Conservation (phyloP, 2,797 vertebrate genomes). For the Ispidina lecontei region DNA sequence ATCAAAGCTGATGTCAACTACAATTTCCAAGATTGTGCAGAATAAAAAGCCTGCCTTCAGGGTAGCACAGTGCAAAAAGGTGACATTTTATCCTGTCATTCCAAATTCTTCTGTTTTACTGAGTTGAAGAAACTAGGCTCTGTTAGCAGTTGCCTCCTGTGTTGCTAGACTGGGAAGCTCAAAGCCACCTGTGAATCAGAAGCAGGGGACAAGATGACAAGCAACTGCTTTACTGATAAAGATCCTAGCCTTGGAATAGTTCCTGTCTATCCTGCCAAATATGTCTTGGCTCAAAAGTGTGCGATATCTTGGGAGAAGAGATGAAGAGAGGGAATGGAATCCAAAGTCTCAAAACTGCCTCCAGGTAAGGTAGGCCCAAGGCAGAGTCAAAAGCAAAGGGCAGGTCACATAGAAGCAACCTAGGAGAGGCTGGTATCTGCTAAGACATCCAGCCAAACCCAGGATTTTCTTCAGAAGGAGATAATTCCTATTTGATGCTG, state of each 20-base stretch:
- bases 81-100: background rate
- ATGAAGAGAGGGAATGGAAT: background rate
- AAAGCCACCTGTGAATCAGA: conserved; percentile 53
- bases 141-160: conserved; percentile 12
- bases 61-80: background rate
- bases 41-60: background rate
- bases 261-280: conserved; percentile 60
- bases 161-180: conserved; percentile 42
- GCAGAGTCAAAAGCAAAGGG: background rate
- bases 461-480: background rate
- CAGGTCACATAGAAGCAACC: conserved; percentile 25
- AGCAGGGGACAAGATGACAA: conserved; percentile 34
- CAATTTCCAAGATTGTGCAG: background rate
- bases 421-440: background rate
- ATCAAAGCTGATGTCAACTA: background rate
- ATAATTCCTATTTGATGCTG: background rate
- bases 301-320: conserved; percentile 10
- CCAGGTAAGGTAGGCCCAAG: conserved; percentile 26
- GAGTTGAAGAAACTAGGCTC: background rate
- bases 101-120: background rate
- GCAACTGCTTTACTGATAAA: conserved; percentile 48
- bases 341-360: background rate
- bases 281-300: conserved; percentile 41
- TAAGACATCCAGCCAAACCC: background rate
- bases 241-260: conserved; percentile 55